Conservation (phyloP, 2,797 vertebrate species). For the Rhabdophis nuchalis region DNA sequence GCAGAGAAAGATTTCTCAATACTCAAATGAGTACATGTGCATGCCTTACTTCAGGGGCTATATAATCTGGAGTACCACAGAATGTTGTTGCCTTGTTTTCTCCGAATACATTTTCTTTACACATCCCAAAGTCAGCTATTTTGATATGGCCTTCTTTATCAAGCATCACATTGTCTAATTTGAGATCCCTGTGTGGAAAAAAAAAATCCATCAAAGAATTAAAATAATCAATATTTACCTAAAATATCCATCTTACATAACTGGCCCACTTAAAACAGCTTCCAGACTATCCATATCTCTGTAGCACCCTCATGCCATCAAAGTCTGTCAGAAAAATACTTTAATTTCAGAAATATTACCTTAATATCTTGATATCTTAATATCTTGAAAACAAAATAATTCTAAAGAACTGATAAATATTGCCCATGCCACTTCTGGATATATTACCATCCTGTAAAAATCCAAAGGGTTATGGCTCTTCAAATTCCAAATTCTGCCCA, state of each 20-base stretch:
- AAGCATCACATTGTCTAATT: conserved; percentile 97
- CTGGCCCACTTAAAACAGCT: background rate
- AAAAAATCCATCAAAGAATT: background rate
- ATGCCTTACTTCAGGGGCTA: conserved; percentile 87
- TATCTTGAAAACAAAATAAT: background rate
- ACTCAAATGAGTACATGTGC: background rate
- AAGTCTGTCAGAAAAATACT: background rate
- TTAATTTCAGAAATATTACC: background rate
- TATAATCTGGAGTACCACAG: conserved; percentile 97
- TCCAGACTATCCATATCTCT: background rate
- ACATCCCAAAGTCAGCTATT: conserved; percentile 98
- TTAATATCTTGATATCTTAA: background rate
- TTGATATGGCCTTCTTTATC: conserved; percentile 93
- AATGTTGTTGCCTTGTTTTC: conserved; percentile 88
- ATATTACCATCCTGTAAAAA: background rate
- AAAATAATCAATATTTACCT: background rate
- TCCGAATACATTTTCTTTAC: conserved; percentile 86
- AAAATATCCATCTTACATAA: background rate
- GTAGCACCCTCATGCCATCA: background rate
- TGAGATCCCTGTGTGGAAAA: conserved; percentile 84
- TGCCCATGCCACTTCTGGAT: background rate
- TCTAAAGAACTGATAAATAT: background rate
- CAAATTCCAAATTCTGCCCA: background rate
- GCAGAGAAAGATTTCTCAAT: background rate
- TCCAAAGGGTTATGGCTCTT: background rate